Conservation (phyloP, 2,888 invertebrate genomes). For the Drosophila nr. perissopoda region DNA sequence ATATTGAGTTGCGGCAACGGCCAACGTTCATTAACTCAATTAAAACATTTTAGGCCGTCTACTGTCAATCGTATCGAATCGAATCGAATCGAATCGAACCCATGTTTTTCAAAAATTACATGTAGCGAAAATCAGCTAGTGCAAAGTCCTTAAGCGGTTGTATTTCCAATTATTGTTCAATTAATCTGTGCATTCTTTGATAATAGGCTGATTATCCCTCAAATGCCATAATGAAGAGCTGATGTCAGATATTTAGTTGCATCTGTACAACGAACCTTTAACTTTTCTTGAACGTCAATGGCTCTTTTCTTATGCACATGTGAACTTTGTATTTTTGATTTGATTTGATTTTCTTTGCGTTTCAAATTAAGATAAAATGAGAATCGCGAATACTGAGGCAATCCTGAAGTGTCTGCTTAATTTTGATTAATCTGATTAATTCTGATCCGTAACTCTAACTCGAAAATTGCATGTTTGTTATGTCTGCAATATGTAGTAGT, state of each 20-base stretch:
- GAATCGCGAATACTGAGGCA: neutral
- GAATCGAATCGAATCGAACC: neutral
- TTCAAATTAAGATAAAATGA: neutral
- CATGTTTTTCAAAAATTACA: conserved; percentile 5
- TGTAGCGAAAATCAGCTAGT: neutral
- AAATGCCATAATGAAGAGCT: neutral
- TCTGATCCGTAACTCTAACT: neutral
- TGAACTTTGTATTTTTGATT: neutral
- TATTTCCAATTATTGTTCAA: neutral
- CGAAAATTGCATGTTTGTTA: neutral
- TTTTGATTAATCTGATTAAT: neutral
- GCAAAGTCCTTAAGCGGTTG: neutral
- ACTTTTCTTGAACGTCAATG: neutral
- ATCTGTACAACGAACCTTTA: neutral
- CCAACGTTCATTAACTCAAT: conserved; percentile 67
- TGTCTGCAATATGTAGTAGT: neutral
- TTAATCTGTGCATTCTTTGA: neutral
- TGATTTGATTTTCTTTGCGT: neutral
- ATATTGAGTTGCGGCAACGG: conserved; percentile 18
- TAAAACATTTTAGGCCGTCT: conserved; percentile 62
- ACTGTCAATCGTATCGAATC: conserved; percentile 32
- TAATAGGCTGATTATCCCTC: neutral
- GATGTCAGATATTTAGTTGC: neutral
- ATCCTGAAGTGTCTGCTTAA: neutral
- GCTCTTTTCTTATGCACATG: neutral